phyloP scores from a whole-genome alignment of 2,113 vertebrate genomes.

The Eretmochelys imbricata region DNA sequence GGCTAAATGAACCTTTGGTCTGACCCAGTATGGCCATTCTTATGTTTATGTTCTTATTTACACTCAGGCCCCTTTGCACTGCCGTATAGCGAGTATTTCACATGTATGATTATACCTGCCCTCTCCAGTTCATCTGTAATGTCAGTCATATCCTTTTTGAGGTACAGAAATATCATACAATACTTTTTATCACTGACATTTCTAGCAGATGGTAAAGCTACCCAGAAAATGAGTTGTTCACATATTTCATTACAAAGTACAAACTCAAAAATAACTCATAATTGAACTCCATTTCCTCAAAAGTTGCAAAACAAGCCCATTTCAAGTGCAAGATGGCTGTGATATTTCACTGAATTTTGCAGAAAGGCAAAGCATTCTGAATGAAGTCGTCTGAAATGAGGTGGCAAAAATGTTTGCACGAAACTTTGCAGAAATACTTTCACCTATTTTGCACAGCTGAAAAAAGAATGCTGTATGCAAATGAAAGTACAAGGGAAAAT shows the following conservation, averaged over 20 bases:
- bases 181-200: background rate
- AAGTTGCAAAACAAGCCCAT: background rate
- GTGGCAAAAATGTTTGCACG: background rate
- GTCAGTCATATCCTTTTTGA: background rate
- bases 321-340: background rate
- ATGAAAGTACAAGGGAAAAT: background rate
- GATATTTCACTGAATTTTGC: background rate
- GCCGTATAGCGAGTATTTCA: background rate
- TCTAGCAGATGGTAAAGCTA: background rate
- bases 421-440: background rate
- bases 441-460: background rate
- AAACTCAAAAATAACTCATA: background rate
- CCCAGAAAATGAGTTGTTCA: background rate
- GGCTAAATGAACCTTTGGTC: too few species aligned
- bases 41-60: background rate
- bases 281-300: background rate
- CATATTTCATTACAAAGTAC: background rate
- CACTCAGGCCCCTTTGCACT: too few species aligned
- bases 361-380: background rate
- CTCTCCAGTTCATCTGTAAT: background rate
- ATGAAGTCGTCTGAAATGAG: background rate
- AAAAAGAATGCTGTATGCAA: fast-evolving
- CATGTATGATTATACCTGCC: too few species aligned
- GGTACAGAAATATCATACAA: background rate
- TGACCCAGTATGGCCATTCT: too few species aligned